Evolutionary conservation across 2,888 invertebrate genomes (phyloP), one percentile per base, ranked within the genome.

Genomic region (Pseudanteris insignis): DNA sequence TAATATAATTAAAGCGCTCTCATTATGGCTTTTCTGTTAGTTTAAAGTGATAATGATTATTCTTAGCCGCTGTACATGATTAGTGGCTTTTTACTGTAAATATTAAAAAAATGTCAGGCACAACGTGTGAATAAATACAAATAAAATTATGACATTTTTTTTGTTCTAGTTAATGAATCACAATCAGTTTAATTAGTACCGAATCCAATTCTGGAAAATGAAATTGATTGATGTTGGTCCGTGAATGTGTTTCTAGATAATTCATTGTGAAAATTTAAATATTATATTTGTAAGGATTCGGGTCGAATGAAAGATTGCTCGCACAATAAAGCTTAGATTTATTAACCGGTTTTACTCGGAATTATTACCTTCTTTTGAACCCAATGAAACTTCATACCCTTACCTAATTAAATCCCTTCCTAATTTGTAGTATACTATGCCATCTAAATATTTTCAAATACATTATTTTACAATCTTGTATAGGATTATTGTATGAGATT

Each of bases 81-180:
- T 72, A 74, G 70, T 67, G 71, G 74, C 71, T 68, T 71, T 75
- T 76, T 74, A 75, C 70, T 77, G 77, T 77, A 77, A 74, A 77
- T 77, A 77, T 74, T 69, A 71, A 71, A 65, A 68, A 32, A 50
- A 26, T 43, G 30, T 48, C 48, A 47, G 43, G 34, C 54, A 48
- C 59, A 50, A 38, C 4, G 32, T 50, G 33, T 54, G 48, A 60
- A 37, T 36, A 21, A 5, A 21, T 21, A 21, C 7, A 21, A 5
- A 21, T 21, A 21, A 3, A 21, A 5, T 5, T 7, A 21, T 7
- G 21, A 21, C 7, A 21, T 26, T 37, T 36, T 50, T 57, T 37
- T 57, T 32, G 12, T 25, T 36, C 21, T 3, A 12, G 9, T 51
- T 34, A 10, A 29, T 26, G 9, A 40, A 50, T 28, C 37, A 8